A percentile compares a stretch with the other conserved stretches of the same genome.
Evolutionary conservation across 2,113 vertebrate species (phyloP).

Genomic region (Poecilia latipinna): DNA sequence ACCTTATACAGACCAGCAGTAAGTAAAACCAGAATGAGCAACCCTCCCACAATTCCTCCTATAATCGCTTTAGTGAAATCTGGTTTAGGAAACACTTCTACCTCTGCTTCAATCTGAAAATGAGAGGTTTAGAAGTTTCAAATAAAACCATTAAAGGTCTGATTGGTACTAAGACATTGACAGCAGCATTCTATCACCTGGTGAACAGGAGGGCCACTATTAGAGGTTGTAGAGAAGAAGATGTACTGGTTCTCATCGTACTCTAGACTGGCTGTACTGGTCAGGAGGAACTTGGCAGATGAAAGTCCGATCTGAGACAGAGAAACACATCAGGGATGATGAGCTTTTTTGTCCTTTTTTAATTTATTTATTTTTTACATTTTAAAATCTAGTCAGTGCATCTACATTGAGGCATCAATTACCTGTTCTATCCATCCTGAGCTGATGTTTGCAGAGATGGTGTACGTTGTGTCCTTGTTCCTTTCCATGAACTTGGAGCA

Average conservation of each 20-base stretch:
- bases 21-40: constrained; percentile 79
- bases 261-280: constrained; percentile 76
- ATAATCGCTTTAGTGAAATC: constrained; percentile 73
- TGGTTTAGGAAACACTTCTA: constrained; percentile 75
- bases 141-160: not conserved
- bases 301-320: constrained; percentile 61
- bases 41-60: constrained; percentile 80
- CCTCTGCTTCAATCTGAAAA: constrained; percentile 71
- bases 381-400: too few species aligned
- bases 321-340: not conserved
- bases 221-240: constrained; percentile 66
- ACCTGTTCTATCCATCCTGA: constrained; percentile 84
- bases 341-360: too few species aligned
- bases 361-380: not conserved
- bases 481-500: constrained; percentile 65
- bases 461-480: constrained; percentile 58
- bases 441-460: constrained; percentile 78
- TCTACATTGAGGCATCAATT: not conserved
- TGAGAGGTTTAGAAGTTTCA: not conserved
- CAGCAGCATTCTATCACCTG: constrained; percentile 67
- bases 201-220: constrained; percentile 57
- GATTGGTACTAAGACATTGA: too few species aligned
- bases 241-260: constrained; percentile 74
- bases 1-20: constrained; percentile 81
- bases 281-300: constrained; percentile 63